These are phyloP conservation scores for Cantharis lateralis DNA, from an alignment of 2,888 invertebrate genomes.

Conservation along the genomic window DNA sequence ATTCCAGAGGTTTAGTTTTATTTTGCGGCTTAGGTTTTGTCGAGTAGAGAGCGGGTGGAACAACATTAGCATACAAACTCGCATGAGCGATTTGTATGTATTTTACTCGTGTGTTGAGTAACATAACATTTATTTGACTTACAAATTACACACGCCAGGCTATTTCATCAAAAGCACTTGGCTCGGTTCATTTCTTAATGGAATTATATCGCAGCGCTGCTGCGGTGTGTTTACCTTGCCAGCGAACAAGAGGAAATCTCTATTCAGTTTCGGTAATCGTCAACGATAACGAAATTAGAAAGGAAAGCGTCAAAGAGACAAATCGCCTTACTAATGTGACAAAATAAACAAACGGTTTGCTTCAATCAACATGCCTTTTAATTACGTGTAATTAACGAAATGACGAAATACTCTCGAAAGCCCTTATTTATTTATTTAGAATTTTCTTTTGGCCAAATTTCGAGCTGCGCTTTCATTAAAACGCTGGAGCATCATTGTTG, in stretches of 20 bases:
- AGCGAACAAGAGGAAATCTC: constrained; percentile 36
- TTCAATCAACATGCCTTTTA: constrained; percentile 52
- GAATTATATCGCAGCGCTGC: constrained; percentile 50
- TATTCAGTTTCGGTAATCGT: constrained; percentile 34
- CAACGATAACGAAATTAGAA: constrained; percentile 30
- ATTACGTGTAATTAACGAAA: constrained; percentile 52
- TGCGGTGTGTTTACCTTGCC: constrained; percentile 46
- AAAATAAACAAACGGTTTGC: constrained; percentile 50
- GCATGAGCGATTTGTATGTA: constrained; percentile 38
- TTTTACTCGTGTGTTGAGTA: constrained; percentile 36
- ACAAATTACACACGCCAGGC: constrained; percentile 50
- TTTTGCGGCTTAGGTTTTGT: not conserved
- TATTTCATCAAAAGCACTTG: constrained; percentile 50
- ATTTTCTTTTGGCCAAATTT: constrained; percentile 9
- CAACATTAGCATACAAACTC: constrained; percentile 45
- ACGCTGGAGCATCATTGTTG: constrained; percentile 5
- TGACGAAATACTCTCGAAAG: constrained; percentile 39
- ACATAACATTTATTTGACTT: constrained; percentile 54
- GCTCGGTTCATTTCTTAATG: constrained; percentile 56
- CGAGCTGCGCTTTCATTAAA: constrained; percentile 18
- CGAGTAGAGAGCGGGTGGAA: not conserved
- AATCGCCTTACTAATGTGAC: constrained; percentile 34
- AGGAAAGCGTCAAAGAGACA: constrained; percentile 20
- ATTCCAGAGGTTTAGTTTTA: not conserved
- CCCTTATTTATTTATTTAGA: constrained; percentile 22